These are phyloP conservation scores for Paragorgia papillata DNA, from an alignment of 92 coral and sea anemone species.

Conservation along the genomic window DNA sequence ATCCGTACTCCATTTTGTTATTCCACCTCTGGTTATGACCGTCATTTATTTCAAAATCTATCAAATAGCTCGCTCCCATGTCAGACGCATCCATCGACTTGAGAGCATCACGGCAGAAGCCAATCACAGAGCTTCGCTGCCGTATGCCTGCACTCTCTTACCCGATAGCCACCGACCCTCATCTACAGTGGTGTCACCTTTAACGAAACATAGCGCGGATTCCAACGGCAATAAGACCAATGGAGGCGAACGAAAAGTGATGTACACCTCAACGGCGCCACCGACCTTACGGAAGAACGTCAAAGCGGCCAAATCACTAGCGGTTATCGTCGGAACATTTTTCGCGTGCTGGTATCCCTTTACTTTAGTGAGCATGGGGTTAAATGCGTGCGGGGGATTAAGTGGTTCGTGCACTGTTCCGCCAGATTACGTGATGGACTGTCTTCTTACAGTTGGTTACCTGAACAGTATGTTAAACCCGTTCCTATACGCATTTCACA, in stretches of 20 bases:
- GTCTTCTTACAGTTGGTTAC: slow-evolving; percentile 71
- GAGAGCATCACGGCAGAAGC: slow-evolving; percentile 24
- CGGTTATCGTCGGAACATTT: slow-evolving; percentile 63
- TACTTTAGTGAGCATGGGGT: slow-evolving; percentile 48
- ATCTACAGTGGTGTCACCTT: neutral
- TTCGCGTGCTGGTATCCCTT: slow-evolving; percentile 64
- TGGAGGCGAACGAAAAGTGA: slow-evolving; percentile 1
- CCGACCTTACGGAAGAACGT: slow-evolving; percentile 48
- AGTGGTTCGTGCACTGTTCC: neutral
- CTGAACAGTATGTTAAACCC: slow-evolving; percentile 89
- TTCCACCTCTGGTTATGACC: slow-evolving; percentile 62
- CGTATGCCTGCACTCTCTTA: neutral
- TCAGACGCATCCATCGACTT: slow-evolving; percentile 47
- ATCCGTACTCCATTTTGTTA: slow-evolving; percentile 56
- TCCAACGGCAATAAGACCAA: neutral
- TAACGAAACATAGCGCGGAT: neutral
- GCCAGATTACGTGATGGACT: neutral
- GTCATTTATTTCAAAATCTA: slow-evolving; percentile 59
- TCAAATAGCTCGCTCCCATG: slow-evolving; percentile 49
- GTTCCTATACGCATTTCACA: slow-evolving; percentile 82
- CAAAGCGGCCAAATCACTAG: slow-evolving; percentile 61
- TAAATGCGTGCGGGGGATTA: slow-evolving; percentile 14
- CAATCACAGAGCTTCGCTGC: neutral
- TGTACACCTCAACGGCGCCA: neutral
- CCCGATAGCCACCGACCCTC: neutral